phyloP scores from a whole-genome alignment of 2,113 vertebrate genomes.

The Istiophorus platypterus region DNA sequence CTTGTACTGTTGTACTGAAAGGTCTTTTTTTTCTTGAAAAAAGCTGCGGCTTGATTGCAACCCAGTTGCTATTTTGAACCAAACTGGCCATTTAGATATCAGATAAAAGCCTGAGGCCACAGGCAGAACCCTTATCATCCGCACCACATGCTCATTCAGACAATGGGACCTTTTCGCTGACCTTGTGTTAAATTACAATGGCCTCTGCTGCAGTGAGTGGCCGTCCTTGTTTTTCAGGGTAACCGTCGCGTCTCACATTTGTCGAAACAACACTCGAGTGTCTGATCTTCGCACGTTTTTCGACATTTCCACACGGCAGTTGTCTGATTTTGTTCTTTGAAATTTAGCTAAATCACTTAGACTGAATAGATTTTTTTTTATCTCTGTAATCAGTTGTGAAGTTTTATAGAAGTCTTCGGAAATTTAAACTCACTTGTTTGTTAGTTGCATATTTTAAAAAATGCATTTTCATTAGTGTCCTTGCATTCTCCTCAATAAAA shows the following conservation, averaged over 20 bases:
- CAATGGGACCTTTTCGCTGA: constrained; percentile 50
- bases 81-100: constrained; percentile 55
- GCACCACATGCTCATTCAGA: constrained; percentile 61
- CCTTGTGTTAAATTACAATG: constrained; percentile 66
- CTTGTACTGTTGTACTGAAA: constrained; percentile 22
- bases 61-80: constrained; percentile 58
- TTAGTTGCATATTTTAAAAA: background rate
- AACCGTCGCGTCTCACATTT: constrained; percentile 10
- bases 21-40: background rate
- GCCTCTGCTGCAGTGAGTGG: background rate
- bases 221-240: background rate
- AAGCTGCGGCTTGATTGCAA: constrained; percentile 56
- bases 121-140: constrained; percentile 61
- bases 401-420: background rate
- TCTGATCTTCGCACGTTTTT: background rate
- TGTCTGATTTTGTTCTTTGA: background rate
- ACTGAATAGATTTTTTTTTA: background rate
- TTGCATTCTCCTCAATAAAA: background rate
- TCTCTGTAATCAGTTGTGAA: background rate
- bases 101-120: constrained; percentile 63
- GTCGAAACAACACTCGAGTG: background rate
- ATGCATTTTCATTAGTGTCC: background rate
- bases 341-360: no score
- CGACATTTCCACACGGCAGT: background rate
- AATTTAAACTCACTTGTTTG: background rate